Conservation (phyloP, 1,140 invertebrate species). For the Drosophila saltans region DNA sequence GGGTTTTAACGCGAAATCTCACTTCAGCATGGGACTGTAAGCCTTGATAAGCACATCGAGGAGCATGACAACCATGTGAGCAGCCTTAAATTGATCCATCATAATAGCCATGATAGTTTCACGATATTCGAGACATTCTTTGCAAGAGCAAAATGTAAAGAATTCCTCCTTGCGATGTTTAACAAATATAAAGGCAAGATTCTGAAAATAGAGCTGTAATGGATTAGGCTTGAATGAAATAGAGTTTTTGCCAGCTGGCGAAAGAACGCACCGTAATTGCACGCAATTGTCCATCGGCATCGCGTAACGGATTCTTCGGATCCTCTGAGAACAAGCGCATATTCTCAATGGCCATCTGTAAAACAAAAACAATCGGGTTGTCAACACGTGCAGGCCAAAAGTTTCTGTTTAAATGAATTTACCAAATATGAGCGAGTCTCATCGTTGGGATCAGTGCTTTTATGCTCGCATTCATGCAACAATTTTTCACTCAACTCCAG, state of each 20-base stretch:
- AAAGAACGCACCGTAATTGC: conserved; percentile 70
- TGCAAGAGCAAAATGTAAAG: conserved; percentile 82
- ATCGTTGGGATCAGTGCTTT: conserved; percentile 59
- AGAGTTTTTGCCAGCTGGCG: not conserved
- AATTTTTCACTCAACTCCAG: conserved; percentile 73
- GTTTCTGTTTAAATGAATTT: not conserved
- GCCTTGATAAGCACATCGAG: conserved; percentile 79
- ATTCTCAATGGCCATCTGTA: conserved; percentile 72
- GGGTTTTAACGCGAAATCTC: conserved; percentile 8
- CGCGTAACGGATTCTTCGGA: conserved; percentile 67
- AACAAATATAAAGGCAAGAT: conserved; percentile 81
- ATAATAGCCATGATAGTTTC: conserved; percentile 81
- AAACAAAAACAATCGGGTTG: not conserved
- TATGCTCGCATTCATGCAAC: conserved; percentile 60
- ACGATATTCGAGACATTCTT: conserved; percentile 81
- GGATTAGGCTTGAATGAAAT: conserved; percentile 58
- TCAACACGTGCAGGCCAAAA: not conserved
- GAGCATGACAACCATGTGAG: conserved; percentile 80
- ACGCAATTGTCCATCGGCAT: conserved; percentile 70
- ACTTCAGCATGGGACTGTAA: conserved; percentile 80
- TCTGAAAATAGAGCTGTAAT: conserved; percentile 76
- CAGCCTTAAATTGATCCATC: conserved; percentile 82
- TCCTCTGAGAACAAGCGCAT: conserved; percentile 72
- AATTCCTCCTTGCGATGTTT: conserved; percentile 77
- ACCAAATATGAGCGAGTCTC: conserved; percentile 72